Percentiles rank a stretch among this genome's conserved stretches.
These are phyloP conservation scores for Neogobius melanostomus DNA, from an alignment of 2,113 vertebrate species.

Conservation along the genomic window DNA sequence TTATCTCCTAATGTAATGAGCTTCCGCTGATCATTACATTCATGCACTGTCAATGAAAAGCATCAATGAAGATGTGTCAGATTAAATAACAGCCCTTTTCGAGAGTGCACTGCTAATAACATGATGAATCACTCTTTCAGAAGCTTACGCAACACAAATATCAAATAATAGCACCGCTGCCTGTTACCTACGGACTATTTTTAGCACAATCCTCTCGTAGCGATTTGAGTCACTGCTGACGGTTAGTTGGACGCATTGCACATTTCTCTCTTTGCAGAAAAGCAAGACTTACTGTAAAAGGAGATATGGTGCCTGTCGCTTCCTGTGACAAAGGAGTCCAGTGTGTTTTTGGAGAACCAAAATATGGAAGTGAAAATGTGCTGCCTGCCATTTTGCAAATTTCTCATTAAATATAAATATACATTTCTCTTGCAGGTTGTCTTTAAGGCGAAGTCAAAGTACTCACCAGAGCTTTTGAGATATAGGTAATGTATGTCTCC, in stretches of 20 bases:
- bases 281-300: not conserved
- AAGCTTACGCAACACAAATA: constrained; percentile 33
- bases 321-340: constrained; percentile 40
- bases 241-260: not conserved
- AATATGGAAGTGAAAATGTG: constrained; percentile 62
- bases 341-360: not conserved
- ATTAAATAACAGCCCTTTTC: not conserved
- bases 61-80: not conserved
- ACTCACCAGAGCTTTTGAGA: constrained; percentile 87
- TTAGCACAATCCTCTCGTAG: constrained; percentile 38
- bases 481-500: constrained; percentile 79
- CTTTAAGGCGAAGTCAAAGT: constrained; percentile 95
- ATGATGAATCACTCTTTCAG: constrained; percentile 32
- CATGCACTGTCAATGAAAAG: not conserved
- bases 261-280: not conserved
- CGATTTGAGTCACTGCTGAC: constrained; percentile 28
- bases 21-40: not conserved
- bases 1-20: not conserved
- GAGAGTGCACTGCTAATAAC: not conserved
- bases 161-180: constrained; percentile 31
- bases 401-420: constrained; percentile 21
- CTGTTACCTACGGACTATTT: constrained; percentile 37
- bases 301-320: not conserved
- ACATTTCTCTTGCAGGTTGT: constrained; percentile 79
- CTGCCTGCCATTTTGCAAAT: not conserved